phyloP scores from a whole-genome alignment of 2,113 vertebrate species.

The Cynopterus brachyotis region DNA sequence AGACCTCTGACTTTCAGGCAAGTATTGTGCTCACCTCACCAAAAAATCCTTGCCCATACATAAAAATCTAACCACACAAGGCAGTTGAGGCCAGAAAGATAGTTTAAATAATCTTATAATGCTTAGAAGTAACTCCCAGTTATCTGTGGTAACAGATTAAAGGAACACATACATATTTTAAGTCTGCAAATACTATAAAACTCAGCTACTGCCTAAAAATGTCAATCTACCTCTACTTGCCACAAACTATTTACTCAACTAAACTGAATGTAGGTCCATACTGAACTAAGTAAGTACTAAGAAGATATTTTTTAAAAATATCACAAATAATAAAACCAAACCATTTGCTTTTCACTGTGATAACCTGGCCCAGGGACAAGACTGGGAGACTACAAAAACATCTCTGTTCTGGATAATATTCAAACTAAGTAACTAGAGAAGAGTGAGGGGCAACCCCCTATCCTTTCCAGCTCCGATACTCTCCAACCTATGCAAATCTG shows the following conservation, averaged over 20 bases:
- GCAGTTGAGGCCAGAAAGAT: neutral
- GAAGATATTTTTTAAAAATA: neutral
- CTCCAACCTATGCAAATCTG: neutral
- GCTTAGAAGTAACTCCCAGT: neutral
- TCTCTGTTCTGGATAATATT: neutral
- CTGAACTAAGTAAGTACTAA: conserved; percentile 28
- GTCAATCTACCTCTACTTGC: neutral
- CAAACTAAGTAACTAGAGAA: neutral
- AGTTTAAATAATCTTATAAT: neutral
- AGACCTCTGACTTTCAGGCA: neutral
- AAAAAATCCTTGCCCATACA: neutral
- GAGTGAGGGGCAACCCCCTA: neutral
- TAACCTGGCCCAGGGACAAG: neutral
- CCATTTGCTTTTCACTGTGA: neutral
- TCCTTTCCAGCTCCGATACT: neutral
- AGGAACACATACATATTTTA: neutral
- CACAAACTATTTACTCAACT: conserved; percentile 22
- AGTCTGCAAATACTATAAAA: conserved; percentile 28
- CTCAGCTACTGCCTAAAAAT: conserved; percentile 21
- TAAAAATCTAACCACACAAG: neutral
- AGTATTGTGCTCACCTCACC: neutral
- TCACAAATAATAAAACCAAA: conserved; percentile 28
- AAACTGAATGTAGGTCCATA: neutral
- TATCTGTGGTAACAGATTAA: neutral
- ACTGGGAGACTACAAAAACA: neutral